phyloP scores from a whole-genome alignment of 1,140 invertebrate species.

The Bombyx mori region DNA sequence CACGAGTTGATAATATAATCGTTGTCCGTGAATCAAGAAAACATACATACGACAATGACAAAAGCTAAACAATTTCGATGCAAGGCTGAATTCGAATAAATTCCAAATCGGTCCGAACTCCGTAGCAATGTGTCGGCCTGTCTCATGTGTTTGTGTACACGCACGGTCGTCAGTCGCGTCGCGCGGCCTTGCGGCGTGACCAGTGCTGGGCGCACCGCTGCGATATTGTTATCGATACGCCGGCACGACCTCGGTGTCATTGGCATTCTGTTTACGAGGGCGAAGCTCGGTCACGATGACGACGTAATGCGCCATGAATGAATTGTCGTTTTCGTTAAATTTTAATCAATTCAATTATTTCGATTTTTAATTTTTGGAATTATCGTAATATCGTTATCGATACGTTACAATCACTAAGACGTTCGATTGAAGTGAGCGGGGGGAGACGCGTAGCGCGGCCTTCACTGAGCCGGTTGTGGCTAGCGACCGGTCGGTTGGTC shows the following conservation, averaged over 20 bases:
- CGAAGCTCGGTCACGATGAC: constrained; percentile 43
- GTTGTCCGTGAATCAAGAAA: no score
- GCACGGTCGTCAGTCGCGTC: constrained; percentile 44
- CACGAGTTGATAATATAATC: no score
- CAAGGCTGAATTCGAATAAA: background rate
- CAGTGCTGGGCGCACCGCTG: constrained; percentile 44
- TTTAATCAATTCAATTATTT: background rate
- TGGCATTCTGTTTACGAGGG: constrained; percentile 60
- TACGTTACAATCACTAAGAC: constrained; percentile 40
- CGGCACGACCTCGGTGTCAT: constrained; percentile 54
- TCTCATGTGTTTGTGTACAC: constrained; percentile 52
- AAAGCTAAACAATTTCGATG: no score
- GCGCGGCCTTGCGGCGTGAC: constrained; percentile 55
- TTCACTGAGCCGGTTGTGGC: constrained; percentile 65
- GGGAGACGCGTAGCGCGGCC: constrained; percentile 53
- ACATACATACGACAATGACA: no score
- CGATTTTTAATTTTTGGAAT: background rate
- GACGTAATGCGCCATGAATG: constrained; percentile 26
- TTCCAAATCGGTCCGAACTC: background rate
- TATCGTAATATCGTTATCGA: constrained; percentile 30
- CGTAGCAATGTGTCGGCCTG: constrained; percentile 11
- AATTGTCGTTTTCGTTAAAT: constrained; percentile 15
- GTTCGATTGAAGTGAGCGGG: constrained; percentile 21
- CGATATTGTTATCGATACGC: constrained; percentile 49
- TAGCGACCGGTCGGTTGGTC: constrained; percentile 23